These are phyloP conservation scores for Scaptomyza reducta DNA, from an alignment of 2,888 invertebrate species.

Conservation along the genomic window DNA sequence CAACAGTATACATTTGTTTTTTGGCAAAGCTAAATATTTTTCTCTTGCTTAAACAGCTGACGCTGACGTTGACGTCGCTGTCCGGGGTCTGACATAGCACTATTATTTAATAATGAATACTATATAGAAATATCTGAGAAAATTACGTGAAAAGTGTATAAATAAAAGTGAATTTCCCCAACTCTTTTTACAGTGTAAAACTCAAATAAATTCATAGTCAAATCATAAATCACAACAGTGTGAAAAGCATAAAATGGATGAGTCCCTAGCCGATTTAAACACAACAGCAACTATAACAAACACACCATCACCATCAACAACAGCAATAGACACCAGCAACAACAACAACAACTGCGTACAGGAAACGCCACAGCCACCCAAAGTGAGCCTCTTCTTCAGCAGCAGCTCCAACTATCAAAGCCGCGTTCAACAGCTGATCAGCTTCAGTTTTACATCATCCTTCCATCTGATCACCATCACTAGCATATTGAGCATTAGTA, in stretches of 20 bases:
- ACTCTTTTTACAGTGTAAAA: slow-evolving; percentile 31
- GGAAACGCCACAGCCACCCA: slow-evolving; percentile 58
- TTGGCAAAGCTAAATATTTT: slow-evolving; percentile 37
- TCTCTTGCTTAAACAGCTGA: slow-evolving; percentile 45
- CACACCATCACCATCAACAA: slow-evolving; percentile 8
- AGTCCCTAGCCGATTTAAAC: slow-evolving; percentile 10
- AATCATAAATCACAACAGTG: slow-evolving; percentile 11
- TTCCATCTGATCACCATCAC: slow-evolving; percentile 82
- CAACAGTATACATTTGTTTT: slow-evolving; percentile 9
- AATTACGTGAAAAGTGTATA: slow-evolving; percentile 14
- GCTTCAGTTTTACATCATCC: slow-evolving; percentile 82
- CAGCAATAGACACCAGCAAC: slow-evolving; percentile 13
- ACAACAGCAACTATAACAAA: slow-evolving; percentile 23
- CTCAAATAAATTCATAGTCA: not conserved
- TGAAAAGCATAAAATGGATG: slow-evolving; percentile 43
- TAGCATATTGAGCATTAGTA: slow-evolving; percentile 81
- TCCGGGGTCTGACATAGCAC: slow-evolving; percentile 9
- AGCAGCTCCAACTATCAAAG: slow-evolving; percentile 82
- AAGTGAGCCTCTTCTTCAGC: slow-evolving; percentile 81
- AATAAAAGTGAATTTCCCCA: slow-evolving; percentile 23
- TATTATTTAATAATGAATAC: slow-evolving; percentile 54
- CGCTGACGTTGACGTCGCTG: slow-evolving; percentile 22
- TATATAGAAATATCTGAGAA: slow-evolving; percentile 3
- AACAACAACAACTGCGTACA: slow-evolving; percentile 18
- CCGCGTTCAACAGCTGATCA: slow-evolving; percentile 82